These are phyloP conservation scores for Bos indicus DNA, from an alignment of 2,113 vertebrate genomes.

Conservation along the genomic window DNA sequence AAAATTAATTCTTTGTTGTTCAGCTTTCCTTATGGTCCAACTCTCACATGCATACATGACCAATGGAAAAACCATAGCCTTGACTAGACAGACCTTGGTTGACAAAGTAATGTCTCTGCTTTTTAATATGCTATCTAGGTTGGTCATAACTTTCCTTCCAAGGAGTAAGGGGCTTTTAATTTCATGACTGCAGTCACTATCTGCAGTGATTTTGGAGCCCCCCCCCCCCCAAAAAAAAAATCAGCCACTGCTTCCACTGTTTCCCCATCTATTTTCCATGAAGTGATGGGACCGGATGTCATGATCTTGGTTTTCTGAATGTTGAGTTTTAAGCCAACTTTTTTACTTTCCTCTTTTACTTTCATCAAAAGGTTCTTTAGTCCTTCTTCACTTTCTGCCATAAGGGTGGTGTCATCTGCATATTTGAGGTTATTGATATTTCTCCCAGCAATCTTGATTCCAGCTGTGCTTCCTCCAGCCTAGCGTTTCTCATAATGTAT, in stretches of 20 bases:
- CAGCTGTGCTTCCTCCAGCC: background rate
- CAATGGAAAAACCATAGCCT: background rate
- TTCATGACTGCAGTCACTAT: no score
- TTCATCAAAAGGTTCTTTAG: background rate
- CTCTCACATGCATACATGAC: background rate
- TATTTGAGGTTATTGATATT: background rate
- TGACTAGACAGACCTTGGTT: background rate
- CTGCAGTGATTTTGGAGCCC: no score
- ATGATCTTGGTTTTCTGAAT: background rate
- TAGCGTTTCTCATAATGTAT: background rate
- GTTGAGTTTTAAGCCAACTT: background rate
- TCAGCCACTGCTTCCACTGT: no score
- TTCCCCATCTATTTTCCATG: background rate
- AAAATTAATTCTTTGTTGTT: background rate
- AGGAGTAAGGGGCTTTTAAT: no score
- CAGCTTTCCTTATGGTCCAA: background rate
- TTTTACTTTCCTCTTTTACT: background rate
- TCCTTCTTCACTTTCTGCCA: background rate
- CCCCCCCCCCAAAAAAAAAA: no score
- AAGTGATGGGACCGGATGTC: background rate
- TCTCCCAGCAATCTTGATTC: background rate
- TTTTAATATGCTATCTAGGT: background rate
- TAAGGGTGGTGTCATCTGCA: background rate
- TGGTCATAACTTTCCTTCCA: no score
- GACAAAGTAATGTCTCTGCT: background rate